These are phyloP conservation scores for Callyntrura sp. DNA, from an alignment of 2,888 invertebrate genomes.

Conservation along the genomic window DNA sequence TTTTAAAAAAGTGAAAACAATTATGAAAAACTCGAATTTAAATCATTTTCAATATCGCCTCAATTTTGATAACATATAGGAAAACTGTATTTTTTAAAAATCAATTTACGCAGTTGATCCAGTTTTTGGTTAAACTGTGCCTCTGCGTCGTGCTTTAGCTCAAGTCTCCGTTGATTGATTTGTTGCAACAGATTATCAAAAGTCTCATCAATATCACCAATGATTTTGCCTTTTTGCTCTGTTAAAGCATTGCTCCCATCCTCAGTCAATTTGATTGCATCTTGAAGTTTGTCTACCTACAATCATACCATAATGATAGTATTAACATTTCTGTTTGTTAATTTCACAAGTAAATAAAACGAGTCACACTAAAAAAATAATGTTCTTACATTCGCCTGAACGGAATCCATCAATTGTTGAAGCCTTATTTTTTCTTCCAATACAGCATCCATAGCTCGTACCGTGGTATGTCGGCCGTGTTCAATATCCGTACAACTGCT, in stretches of 20 bases:
- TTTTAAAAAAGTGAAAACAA: not conserved
- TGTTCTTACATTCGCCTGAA: slow-evolving; percentile 83
- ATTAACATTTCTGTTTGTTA: not conserved
- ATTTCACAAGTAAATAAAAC: not conserved
- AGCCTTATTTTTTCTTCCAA: slow-evolving; percentile 85
- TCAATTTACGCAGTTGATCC: slow-evolving; percentile 82
- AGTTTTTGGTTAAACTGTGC: slow-evolving; percentile 80
- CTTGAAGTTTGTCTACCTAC: slow-evolving; percentile 84
- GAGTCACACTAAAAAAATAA: slow-evolving; percentile 26
- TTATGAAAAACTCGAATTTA: no score
- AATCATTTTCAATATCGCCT: no score
- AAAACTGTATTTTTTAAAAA: not conserved
- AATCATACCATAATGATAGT: not conserved
- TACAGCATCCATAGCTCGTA: slow-evolving; percentile 86
- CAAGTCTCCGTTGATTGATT: slow-evolving; percentile 80
- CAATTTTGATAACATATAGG: not conserved
- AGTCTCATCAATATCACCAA: slow-evolving; percentile 81
- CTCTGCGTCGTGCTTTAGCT: slow-evolving; percentile 81
- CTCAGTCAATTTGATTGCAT: slow-evolving; percentile 82
- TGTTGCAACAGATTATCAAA: slow-evolving; percentile 81
- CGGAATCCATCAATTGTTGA: slow-evolving; percentile 83
- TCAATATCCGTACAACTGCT: slow-evolving; percentile 86
- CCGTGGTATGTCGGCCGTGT: slow-evolving; percentile 86
- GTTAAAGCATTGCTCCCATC: slow-evolving; percentile 82
- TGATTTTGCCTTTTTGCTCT: slow-evolving; percentile 80